These are phyloP conservation scores for Erebia aethiops DNA, from an alignment of 2,888 invertebrate species.

Conservation along the genomic window DNA sequence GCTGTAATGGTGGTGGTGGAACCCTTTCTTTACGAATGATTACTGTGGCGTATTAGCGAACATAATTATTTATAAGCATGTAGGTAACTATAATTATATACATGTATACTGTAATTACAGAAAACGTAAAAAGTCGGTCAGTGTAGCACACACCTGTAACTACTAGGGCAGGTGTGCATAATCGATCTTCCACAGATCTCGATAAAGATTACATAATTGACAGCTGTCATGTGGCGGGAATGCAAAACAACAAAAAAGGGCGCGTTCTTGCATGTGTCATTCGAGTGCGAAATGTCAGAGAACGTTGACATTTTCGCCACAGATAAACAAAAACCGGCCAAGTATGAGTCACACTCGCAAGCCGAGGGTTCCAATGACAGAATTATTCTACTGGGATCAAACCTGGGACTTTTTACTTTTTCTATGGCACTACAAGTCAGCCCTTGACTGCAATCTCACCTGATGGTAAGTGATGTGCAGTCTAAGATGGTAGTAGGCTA, in stretches of 20 bases:
- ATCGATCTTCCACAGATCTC: constrained; percentile 26
- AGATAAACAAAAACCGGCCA: not conserved
- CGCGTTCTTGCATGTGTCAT: constrained; percentile 19
- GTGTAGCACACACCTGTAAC: constrained; percentile 23
- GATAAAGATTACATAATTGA: constrained; percentile 49
- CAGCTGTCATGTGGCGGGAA: constrained; percentile 59
- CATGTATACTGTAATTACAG: constrained; percentile 15
- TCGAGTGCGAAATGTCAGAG: constrained; percentile 12
- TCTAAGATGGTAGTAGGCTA: too few species aligned
- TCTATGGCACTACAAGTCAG: too few species aligned
- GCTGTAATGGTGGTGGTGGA: too few species aligned
- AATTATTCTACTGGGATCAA: too few species aligned
- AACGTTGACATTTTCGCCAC: constrained; percentile 5
- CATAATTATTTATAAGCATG: constrained; percentile 4
- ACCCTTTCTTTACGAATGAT: not conserved
- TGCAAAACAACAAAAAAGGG: constrained; percentile 33
- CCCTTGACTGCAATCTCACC: too few species aligned
- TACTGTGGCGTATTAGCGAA: constrained; percentile 1
- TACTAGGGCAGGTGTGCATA: constrained; percentile 35
- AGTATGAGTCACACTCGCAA: too few species aligned
- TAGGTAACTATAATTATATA: constrained; percentile 6
- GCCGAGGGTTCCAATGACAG: too few species aligned
- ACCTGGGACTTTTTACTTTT: too few species aligned
- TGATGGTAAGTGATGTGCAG: too few species aligned
- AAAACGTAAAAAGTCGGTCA: constrained; percentile 16